Percentiles rank a stretch among this genome's conserved stretches.
Conservation (phyloP, 2,888 invertebrate species). For the Cephus spinipes region DNA sequence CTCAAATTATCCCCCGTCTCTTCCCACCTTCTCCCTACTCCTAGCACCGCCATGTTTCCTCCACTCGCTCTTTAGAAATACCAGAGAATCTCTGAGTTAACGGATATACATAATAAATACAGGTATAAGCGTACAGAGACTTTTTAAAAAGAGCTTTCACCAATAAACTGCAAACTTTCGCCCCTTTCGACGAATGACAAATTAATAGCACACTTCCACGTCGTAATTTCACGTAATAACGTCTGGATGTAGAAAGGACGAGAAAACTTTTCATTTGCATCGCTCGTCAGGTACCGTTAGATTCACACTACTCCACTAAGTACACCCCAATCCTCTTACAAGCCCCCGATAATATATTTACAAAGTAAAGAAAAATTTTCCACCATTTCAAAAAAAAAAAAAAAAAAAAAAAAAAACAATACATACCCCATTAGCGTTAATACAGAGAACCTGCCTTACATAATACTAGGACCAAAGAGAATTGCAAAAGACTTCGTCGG, state of each 20-base stretch:
- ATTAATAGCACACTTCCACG: constrained; percentile 48
- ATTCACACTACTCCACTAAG: neutral
- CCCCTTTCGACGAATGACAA: constrained; percentile 28
- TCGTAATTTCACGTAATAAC: constrained; percentile 13
- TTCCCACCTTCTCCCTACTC: neutral
- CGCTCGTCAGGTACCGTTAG: neutral
- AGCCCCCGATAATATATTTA: neutral
- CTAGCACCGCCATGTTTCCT: neutral
- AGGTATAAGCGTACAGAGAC: neutral
- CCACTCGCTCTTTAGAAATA: neutral
- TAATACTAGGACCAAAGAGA: constrained; percentile 27
- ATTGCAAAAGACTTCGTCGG: constrained; percentile 26
- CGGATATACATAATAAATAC: neutral
- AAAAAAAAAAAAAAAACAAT: constrained; percentile 8
- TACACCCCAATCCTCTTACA: neutral
- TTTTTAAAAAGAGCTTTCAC: neutral
- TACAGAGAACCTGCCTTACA: neutral
- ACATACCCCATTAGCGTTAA: neutral
- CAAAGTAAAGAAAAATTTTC: neutral
- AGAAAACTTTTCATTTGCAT: constrained; percentile 38
- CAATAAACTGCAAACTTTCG: neutral
- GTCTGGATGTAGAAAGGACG: constrained; percentile 36
- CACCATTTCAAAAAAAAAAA: neutral
- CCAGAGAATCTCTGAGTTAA: neutral
- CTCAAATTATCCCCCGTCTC: neutral